Base-by-base conservation (phyloP, 1,140 invertebrate species). In the Meloidogyne chitwoodi region DNA sequence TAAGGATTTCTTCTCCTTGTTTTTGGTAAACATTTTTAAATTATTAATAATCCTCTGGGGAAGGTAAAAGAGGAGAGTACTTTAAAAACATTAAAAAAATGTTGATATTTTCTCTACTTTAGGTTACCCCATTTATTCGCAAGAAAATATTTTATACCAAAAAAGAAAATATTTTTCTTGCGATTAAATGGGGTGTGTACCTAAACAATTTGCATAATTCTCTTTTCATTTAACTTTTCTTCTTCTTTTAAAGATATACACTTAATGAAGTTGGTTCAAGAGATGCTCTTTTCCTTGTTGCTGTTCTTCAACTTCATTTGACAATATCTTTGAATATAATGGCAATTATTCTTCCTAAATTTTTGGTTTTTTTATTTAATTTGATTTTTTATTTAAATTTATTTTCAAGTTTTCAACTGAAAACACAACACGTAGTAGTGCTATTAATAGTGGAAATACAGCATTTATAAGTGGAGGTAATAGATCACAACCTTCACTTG, bases 391-490 rank as follows among this genome's bases (percentile, higher is more conserved):
- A 76, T 6, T 48, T 27, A 10, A 5, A 3, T 8, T 0, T 26
- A 22, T 8, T 48, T 26, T 27, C 22, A 0, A 41, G 26, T 44
- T n/a, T 70, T 44, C 41, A 22, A 11, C 48, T 22, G 41, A 48
- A 31, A 84, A 87, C 2, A 80, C 69, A 5, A 87, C 84, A 65
- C n/a, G n/a, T n/a, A 87, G 89, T 69, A 85, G 86, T 67, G 84
- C 87, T n/a, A 66, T 87, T 65, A 34, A 56, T 56, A 56, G 71
- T 34, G 71, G 56, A 61, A 56, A 22, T 22, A 88, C 85, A 27
- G 76, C 86, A 26, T 68, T 80, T 27, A 81, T 81, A n/a, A 83
- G 67, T 38, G 56, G 89, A 88, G 83, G 85, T 87, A 34, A 88
- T 88, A 73, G 85, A 29, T 86, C 85, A 26, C 85, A 86, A 74